These are phyloP conservation scores for Apamea monoglypha DNA, from an alignment of 2,888 invertebrate species.

Conservation along the genomic window DNA sequence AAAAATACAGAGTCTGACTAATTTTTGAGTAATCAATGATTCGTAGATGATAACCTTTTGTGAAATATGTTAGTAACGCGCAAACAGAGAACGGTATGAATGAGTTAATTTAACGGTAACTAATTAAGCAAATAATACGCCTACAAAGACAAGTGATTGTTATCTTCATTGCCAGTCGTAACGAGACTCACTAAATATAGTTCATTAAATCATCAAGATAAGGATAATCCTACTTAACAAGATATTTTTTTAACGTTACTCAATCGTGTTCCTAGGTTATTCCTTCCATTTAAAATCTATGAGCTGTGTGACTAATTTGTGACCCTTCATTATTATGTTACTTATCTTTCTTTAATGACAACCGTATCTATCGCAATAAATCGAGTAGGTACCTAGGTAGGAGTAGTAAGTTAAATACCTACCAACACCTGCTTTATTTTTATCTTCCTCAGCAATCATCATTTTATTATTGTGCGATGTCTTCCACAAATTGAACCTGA, in stretches of 20 bases:
- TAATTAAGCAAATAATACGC: slow-evolving; percentile 34
- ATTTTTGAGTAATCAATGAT: slow-evolving; percentile 28
- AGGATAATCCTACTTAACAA: not conserved
- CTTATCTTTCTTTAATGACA: not conserved
- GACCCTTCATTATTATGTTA: not conserved
- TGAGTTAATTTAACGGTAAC: slow-evolving; percentile 25
- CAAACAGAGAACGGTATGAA: slow-evolving; percentile 33
- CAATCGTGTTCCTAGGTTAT: not conserved
- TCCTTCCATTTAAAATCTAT: not conserved
- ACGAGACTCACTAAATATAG: slow-evolving; percentile 8
- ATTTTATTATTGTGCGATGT: slow-evolving; percentile 51
- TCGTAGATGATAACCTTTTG: slow-evolving; percentile 17
- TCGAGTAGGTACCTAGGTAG: not conserved
- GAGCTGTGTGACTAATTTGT: not conserved
- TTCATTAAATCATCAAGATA: slow-evolving; percentile 26
- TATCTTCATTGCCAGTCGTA: slow-evolving; percentile 23
- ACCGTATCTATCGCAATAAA: slow-evolving; percentile 7
- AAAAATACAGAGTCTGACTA: slow-evolving; percentile 14
- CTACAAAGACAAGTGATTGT: slow-evolving; percentile 20
- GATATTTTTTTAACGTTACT: not conserved
- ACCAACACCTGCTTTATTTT: slow-evolving; percentile 34
- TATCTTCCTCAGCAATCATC: slow-evolving; percentile 28
- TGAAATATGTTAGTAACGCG: slow-evolving; percentile 23
- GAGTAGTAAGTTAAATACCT: not conserved
- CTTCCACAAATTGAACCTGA: slow-evolving; percentile 66